Conservation (phyloP, 2,797 vertebrate genomes). For the Amblyraja radiata region DNA sequence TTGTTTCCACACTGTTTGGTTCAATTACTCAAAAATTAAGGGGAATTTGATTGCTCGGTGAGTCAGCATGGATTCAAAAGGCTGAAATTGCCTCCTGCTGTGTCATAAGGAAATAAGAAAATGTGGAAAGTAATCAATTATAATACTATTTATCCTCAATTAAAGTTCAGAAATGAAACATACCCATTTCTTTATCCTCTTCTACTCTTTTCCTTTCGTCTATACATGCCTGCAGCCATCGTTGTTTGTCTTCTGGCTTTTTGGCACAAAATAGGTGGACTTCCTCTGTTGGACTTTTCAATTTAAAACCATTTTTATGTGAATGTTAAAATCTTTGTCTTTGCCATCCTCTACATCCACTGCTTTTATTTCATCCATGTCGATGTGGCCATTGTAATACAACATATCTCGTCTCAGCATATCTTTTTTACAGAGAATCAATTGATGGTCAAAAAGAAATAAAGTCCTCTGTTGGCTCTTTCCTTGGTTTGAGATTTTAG, state of each 20-base stretch:
- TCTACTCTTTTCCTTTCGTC: conserved; percentile 77
- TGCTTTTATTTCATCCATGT: conserved; percentile 75
- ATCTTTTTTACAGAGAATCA: conserved; percentile 93
- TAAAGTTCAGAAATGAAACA: conserved; percentile 45
- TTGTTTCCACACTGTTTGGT: too few species aligned
- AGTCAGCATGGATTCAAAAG: too few species aligned
- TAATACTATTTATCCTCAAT: not conserved
- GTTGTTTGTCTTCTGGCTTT: conserved; percentile 82
- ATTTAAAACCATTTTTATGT: conserved; percentile 75
- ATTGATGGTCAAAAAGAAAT: conserved; percentile 96
- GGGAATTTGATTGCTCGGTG: too few species aligned
- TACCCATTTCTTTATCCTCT: conserved; percentile 91
- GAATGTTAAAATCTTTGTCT: conserved; percentile 71
- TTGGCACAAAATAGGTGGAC: conserved; percentile 76
- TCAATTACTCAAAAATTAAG: too few species aligned
- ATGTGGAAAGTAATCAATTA: not conserved
- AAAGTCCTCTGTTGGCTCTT: conserved; percentile 90
- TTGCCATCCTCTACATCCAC: conserved; percentile 74
- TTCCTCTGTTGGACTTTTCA: conserved; percentile 72
- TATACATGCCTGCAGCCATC: conserved; percentile 79
- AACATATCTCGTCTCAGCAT: conserved; percentile 86
- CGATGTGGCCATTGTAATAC: conserved; percentile 80
- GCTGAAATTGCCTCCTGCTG: too few species aligned
- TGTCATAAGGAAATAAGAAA: too few species aligned
- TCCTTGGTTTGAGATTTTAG: conserved; percentile 72